Conservation (phyloP, 2,888 invertebrate genomes). For the Acanthosepion pharaonis region DNA sequence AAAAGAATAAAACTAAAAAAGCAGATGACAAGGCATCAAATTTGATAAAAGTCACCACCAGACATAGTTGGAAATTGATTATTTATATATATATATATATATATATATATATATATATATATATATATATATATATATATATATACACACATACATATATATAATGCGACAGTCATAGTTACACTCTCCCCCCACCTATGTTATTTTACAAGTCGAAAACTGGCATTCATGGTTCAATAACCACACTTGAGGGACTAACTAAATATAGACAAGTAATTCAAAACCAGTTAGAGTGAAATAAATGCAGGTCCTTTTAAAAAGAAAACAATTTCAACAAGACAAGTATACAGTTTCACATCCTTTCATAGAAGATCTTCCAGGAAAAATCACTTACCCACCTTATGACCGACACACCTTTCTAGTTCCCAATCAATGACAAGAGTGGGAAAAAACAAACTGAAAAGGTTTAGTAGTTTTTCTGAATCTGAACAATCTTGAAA, state of each 20-base stretch:
- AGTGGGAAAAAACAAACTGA: neutral
- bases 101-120: neutral
- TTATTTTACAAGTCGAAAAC: neutral
- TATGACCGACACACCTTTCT: neutral
- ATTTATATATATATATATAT: neutral
- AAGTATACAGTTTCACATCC: neutral
- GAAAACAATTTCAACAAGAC: neutral
- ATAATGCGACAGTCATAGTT: neutral
- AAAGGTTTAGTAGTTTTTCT: neutral
- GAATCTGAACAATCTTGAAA: neutral
- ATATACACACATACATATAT: neutral
- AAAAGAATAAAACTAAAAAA: too few species aligned
- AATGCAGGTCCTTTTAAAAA: neutral
- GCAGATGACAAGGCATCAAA: neutral
- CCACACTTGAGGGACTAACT: neutral
- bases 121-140: too few species aligned
- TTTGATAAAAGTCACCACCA: neutral
- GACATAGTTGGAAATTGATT: neutral
- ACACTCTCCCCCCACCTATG: neutral
- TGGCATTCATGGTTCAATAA: neutral
- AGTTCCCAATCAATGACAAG: neutral
- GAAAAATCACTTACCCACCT: neutral
- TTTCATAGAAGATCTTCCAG: neutral
- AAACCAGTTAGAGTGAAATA: neutral
- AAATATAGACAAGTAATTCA: neutral